Conservation (phyloP, 2,797 vertebrate species). For the Gobionotothen gibberifrons region DNA sequence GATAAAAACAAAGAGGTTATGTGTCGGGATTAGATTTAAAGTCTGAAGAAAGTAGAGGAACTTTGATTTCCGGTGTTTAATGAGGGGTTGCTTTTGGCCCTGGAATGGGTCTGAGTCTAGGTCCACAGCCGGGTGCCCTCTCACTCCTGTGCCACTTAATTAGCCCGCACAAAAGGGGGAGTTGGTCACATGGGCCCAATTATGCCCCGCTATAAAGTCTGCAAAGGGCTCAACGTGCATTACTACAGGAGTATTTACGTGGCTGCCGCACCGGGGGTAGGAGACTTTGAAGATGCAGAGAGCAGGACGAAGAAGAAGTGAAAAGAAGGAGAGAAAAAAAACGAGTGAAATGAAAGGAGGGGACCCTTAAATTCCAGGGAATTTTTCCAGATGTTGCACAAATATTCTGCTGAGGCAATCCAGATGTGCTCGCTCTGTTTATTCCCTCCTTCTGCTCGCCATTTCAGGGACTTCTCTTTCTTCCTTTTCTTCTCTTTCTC, state of each 20-base stretch:
- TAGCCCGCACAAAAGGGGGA: conserved; percentile 73
- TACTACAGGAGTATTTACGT: conserved; percentile 77
- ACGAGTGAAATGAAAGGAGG: conserved; percentile 78
- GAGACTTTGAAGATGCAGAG: conserved; percentile 80
- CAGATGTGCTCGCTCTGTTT: conserved; percentile 83
- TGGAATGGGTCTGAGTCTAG: conserved; percentile 57
- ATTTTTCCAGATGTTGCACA: conserved; percentile 86
- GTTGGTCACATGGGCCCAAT: conserved; percentile 84
- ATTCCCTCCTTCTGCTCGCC: conserved; percentile 62
- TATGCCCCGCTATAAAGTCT: conserved; percentile 80
- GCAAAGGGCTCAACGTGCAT: conserved; percentile 68
- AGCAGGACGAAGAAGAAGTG: conserved; percentile 48
- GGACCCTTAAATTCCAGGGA: conserved; percentile 84
- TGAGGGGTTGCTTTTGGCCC: conserved; percentile 56
- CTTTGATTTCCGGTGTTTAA: conserved; percentile 49
- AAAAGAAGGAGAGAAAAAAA: conserved; percentile 51
- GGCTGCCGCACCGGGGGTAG: conserved; percentile 50
- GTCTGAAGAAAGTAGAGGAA: conserved; percentile 36
- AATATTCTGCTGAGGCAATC: conserved; percentile 84
- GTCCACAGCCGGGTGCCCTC: conserved; percentile 66
- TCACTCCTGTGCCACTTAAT: conserved; percentile 79
- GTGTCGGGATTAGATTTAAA: conserved; percentile 46
- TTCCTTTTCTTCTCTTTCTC: conserved; percentile 34
- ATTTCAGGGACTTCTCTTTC: conserved; percentile 67
- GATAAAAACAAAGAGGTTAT: conserved; percentile 49